Conservation (phyloP, 2,113 vertebrate species). For the Odontesthes bonariensis region DNA sequence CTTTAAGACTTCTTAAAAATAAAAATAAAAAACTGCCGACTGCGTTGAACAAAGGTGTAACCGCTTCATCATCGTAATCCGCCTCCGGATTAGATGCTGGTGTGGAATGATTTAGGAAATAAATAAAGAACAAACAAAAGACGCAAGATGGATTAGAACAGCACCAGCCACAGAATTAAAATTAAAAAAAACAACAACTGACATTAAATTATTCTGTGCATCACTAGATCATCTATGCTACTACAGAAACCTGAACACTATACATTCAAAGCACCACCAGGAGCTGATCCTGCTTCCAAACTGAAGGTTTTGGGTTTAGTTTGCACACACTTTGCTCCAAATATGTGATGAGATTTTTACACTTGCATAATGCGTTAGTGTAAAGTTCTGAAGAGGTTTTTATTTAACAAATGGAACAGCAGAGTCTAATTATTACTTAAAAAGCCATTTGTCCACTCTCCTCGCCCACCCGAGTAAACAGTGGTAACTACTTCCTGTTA, state of each 20-base stretch:
- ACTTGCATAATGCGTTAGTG: background rate
- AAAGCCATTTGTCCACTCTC: background rate
- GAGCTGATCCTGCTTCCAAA: constrained; percentile 25
- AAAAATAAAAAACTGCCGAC: background rate
- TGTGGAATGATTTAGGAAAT: constrained; percentile 33
- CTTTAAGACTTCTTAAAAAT: constrained; percentile 7
- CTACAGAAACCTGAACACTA: constrained; percentile 49
- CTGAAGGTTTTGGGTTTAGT: background rate
- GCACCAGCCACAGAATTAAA: constrained; percentile 32
- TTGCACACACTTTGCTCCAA: background rate
- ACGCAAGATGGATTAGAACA: constrained; percentile 31
- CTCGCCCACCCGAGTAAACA: too few relatives aligned
- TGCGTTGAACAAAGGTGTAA: background rate
- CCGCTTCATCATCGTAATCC: background rate
- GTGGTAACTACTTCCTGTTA: background rate
- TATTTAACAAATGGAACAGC: background rate
- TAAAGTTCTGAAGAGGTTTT: background rate
- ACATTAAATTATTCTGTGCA: constrained; percentile 35
- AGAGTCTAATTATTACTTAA: too few relatives aligned
- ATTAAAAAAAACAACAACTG: background rate
- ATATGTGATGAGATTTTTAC: too few relatives aligned
- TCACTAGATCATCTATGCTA: constrained; percentile 49
- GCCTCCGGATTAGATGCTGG: background rate
- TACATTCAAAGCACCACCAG: constrained; percentile 63
- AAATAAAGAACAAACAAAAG: constrained; percentile 3